Percentiles rank a stretch among this genome's conserved stretches.
phyloP scores from a whole-genome alignment of 2,797 vertebrate genomes.

The Sebastolobus altivelis region DNA sequence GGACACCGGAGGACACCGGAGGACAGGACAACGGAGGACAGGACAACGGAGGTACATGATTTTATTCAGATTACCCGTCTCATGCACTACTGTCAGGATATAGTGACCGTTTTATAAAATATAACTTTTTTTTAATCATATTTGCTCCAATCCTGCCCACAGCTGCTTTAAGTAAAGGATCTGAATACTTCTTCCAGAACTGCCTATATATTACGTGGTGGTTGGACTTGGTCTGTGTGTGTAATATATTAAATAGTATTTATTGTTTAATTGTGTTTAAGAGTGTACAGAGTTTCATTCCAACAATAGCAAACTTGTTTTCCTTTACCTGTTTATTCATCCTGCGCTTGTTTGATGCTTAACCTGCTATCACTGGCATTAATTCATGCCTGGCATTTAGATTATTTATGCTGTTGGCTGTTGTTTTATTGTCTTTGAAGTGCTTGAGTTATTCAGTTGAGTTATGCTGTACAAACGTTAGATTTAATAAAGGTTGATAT shows the following conservation, averaged over 20 bases:
- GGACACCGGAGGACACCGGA: too few species aligned
- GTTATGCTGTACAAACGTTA: not conserved
- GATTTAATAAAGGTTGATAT: not conserved
- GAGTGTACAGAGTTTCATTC: not conserved
- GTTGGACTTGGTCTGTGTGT: not conserved
- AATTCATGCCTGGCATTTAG: constrained; percentile 16
- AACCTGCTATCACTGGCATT: constrained; percentile 1
- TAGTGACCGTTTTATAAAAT: too few species aligned
- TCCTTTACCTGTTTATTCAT: not conserved
- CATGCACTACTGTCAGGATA: too few species aligned
- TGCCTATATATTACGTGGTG: not conserved
- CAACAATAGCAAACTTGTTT: not conserved
- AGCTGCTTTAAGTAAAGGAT: not conserved
- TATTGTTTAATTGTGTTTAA: not conserved
- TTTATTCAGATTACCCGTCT: too few species aligned
- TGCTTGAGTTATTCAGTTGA: not conserved
- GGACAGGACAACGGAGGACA: too few species aligned
- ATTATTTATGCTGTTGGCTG: constrained; percentile 19
- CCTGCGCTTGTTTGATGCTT: not conserved
- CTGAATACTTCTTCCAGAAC: not conserved
- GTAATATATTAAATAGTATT: not conserved
- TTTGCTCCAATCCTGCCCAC: too few species aligned
- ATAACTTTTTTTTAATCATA: too few species aligned
- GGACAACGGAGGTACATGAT: too few species aligned
- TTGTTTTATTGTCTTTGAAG: constrained; percentile 19